These are phyloP conservation scores for Alitta virens DNA, from an alignment of 2,888 invertebrate species.

Conservation along the genomic window DNA sequence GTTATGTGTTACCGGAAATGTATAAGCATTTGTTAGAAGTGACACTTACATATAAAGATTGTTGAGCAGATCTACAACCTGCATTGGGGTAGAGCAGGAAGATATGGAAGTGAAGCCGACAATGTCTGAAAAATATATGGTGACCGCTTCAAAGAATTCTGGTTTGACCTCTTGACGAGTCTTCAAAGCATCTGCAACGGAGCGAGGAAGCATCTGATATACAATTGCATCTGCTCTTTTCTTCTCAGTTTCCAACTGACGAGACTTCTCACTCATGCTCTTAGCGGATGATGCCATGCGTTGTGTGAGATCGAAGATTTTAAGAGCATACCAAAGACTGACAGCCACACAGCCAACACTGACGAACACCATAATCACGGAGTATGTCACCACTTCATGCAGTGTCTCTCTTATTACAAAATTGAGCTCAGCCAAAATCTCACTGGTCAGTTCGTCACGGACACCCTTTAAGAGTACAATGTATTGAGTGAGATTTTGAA, in stretches of 20 bases:
- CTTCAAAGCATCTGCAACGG: conserved; percentile 6
- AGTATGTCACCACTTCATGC: conserved; percentile 8
- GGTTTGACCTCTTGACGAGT: neutral
- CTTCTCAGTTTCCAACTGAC: conserved; percentile 4
- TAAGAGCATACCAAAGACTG: conserved; percentile 14
- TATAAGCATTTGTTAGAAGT: neutral
- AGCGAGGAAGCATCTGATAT: conserved; percentile 14
- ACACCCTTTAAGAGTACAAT: conserved; percentile 8
- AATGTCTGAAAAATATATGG: conserved; percentile 14
- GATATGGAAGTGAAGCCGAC: conserved; percentile 12
- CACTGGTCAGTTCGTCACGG: conserved; percentile 2
- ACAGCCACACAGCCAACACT: conserved; percentile 6
- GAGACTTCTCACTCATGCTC: conserved; percentile 3
- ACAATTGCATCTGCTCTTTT: conserved; percentile 7
- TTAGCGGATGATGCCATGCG: conserved; percentile 7
- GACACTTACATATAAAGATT: conserved; percentile 9
- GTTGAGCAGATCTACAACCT: conserved; percentile 13
- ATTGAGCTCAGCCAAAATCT: conserved; percentile 5
- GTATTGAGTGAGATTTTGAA: conserved; percentile 16
- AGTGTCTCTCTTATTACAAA: neutral
- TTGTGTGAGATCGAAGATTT: conserved; percentile 1
- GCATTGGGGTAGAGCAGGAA: conserved; percentile 1
- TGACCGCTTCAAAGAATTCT: conserved; percentile 9
- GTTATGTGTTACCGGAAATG: neutral
- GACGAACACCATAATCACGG: conserved; percentile 11